Conservation (phyloP, 2,113 vertebrate genomes). For the Irena cyanogastra region DNA sequence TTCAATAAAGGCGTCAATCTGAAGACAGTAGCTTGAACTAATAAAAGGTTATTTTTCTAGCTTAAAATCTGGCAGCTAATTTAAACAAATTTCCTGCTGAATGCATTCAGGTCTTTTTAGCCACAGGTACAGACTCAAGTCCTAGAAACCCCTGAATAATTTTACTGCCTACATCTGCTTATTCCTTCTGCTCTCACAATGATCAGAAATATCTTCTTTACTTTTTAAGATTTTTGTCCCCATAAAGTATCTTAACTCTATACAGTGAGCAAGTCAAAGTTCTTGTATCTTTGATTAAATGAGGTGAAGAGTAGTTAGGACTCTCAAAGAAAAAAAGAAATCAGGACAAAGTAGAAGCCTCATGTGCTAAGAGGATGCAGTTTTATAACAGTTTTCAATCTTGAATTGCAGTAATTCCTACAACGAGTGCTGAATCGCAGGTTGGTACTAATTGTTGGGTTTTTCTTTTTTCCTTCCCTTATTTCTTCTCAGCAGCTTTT, state of each 20-base stretch:
- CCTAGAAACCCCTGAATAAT: not conserved
- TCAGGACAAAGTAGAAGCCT: not conserved
- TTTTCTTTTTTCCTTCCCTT: not conserved
- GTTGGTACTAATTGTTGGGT: not conserved
- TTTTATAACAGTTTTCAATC: not conserved
- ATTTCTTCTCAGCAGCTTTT: not conserved
- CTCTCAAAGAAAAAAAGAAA: not conserved
- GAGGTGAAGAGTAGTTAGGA: not conserved
- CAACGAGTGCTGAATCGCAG: not conserved
- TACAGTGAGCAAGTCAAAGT: not conserved
- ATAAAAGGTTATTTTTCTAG: not conserved
- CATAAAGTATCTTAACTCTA: not conserved
- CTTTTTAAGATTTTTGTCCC: not conserved
- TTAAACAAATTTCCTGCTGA: not conserved
- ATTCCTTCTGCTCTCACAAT: not conserved
- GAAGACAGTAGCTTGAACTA: not conserved
- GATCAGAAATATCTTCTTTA: not conserved
- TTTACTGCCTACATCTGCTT: not conserved
- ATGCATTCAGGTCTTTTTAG: not conserved
- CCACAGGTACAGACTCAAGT: not conserved
- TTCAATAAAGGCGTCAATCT: not conserved
- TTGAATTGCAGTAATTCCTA: not conserved
- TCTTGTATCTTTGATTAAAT: not conserved
- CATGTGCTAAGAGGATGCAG: not conserved
- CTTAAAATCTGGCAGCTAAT: not conserved